phyloP scores from a whole-genome alignment of 2,797 vertebrate species.

The Mionectes olivaceus region DNA sequence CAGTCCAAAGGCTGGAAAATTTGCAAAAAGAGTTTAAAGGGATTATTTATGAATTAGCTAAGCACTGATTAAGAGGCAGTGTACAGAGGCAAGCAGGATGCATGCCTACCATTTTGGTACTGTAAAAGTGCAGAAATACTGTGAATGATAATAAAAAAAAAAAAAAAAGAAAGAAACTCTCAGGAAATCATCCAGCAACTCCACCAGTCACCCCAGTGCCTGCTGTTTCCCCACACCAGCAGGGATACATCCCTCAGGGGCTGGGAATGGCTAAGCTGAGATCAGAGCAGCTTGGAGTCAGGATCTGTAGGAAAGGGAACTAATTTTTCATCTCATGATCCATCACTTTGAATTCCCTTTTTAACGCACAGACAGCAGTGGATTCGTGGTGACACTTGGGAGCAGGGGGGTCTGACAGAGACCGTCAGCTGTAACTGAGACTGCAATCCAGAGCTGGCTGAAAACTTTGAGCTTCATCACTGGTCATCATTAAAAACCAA shows the following conservation, averaged over 20 bases:
- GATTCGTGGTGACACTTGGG: background rate
- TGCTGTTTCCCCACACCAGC: background rate
- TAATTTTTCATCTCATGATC: background rate
- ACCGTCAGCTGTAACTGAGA: background rate
- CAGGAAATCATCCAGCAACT: background rate
- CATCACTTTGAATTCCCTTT: background rate
- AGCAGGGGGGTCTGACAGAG: background rate
- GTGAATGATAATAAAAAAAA: background rate
- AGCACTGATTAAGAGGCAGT: background rate
- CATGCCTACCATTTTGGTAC: background rate
- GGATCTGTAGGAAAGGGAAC: background rate
- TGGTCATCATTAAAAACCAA: background rate
- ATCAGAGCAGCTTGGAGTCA: background rate
- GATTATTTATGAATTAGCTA: background rate
- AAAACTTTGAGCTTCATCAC: background rate
- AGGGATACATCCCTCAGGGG: background rate
- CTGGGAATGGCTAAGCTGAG: background rate
- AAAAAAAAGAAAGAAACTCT: background rate
- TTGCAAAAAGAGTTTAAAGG: background rate
- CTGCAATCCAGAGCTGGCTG: background rate
- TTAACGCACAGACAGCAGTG: background rate
- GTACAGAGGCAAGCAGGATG: background rate
- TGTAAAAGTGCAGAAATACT: background rate
- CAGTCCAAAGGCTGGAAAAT: background rate
- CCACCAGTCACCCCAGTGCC: background rate